Evolutionary conservation across 2,113 vertebrate genomes (phyloP).

Genomic region (Nesogale talazaci): DNA sequence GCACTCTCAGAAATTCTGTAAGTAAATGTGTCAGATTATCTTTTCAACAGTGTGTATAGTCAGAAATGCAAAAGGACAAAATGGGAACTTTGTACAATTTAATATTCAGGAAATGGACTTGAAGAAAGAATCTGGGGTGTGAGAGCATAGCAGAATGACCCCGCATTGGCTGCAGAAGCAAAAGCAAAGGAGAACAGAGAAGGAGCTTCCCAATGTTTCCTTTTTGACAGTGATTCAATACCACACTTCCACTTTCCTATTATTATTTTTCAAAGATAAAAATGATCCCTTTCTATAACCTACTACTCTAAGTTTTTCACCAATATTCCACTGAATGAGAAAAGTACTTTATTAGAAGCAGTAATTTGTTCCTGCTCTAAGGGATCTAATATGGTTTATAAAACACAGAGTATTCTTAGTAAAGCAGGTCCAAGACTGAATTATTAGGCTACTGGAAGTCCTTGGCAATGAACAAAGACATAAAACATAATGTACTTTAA

Average conservation of each 20-base stretch:
- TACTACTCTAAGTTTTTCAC: slow-evolving; percentile 51
- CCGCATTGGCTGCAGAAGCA: not conserved
- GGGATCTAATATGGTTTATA: slow-evolving; percentile 75
- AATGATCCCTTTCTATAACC: slow-evolving; percentile 63
- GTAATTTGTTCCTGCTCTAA: slow-evolving; percentile 77
- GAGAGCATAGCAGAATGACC: not conserved
- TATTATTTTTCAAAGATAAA: slow-evolving; percentile 65
- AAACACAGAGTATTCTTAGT: slow-evolving; percentile 69
- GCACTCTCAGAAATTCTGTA: not conserved
- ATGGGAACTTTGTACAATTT: not conserved
- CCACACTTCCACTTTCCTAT: slow-evolving; percentile 12
- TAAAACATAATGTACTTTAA: slow-evolving; percentile 45
- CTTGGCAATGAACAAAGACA: slow-evolving; percentile 65
- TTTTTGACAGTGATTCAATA: not conserved
- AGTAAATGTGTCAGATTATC: not conserved
- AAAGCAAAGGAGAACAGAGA: not conserved
- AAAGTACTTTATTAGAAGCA: slow-evolving; percentile 78
- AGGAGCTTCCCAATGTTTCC: not conserved
- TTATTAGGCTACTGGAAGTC: slow-evolving; percentile 63
- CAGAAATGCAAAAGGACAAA: not conserved
- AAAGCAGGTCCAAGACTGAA: slow-evolving; percentile 67
- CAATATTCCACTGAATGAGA: slow-evolving; percentile 52
- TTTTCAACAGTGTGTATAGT: fast-evolving
- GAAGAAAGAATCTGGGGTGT: not conserved
- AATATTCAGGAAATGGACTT: not conserved